Evolutionary conservation across 2,113 vertebrate species (phyloP).

Genomic region (Nothobranchius furzeri): DNA sequence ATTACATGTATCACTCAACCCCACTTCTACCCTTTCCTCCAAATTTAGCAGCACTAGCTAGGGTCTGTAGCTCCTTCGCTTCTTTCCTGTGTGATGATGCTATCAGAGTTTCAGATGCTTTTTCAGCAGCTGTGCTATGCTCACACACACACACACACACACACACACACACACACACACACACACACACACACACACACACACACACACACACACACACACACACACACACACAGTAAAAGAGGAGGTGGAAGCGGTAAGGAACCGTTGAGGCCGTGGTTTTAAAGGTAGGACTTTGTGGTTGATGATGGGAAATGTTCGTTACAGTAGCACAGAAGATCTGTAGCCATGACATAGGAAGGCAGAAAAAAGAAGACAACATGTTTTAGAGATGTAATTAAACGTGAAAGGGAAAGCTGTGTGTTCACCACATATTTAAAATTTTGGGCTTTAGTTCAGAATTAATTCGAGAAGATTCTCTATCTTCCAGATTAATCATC

Average conservation of each 20-base stretch:
- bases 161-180: background rate
- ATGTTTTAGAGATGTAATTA: background rate
- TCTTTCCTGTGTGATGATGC: conserved; percentile 79
- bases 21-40: conserved; percentile 52
- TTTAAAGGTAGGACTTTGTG: conserved; percentile 88
- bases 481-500: background rate
- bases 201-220: background rate
- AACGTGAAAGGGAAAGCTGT: conserved; percentile 3
- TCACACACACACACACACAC: conserved; percentile 15
- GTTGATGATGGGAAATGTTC: conserved; percentile 90
- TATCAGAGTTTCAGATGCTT: conserved; percentile 77
- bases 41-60: conserved; percentile 53
- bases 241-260: conserved; percentile 90
- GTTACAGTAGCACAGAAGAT: conserved; percentile 80
- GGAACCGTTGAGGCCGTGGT: conserved; percentile 90
- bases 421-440: background rate
- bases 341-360: conserved; percentile 22
- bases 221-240: conserved; percentile 17
- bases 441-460: conserved; percentile 10
- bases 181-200: background rate
- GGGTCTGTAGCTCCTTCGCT: conserved; percentile 47
- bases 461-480: background rate
- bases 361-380: conserved; percentile 8
- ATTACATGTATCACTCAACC: conserved; percentile 51
- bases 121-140: conserved; percentile 67